Base-by-base conservation (phyloP, 2,113 vertebrate genomes). In the Epinephelus moara region DNA sequence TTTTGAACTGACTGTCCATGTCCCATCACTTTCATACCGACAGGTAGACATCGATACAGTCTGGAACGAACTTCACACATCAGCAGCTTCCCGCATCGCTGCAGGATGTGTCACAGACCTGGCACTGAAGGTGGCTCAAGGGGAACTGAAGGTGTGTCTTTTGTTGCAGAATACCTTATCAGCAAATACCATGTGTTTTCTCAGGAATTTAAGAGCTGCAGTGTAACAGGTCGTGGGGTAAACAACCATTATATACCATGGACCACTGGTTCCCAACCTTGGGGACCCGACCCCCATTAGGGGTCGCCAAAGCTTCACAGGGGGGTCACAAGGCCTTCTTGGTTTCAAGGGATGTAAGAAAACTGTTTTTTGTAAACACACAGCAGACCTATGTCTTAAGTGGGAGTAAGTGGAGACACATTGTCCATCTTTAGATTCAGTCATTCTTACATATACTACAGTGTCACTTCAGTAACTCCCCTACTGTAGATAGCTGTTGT, bases 21-120 rank as follows among this genome's bases (percentile, higher is more conserved):
- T 88, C 18, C 79, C n/a, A 4, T 49, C 7, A 0, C 64, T 75
- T 30, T 75, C 76, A 63, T 57, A 62, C 75, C 49, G 33, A 78
- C 96, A 99, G 98, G 97, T 98, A 76, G 98, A 99, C 80, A 96
- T 96, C 0, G 98, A 99, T 84, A 99, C 98, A 60, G 92, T 98
- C 91, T 99, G 98, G 98, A 99, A 98, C 0, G 98, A 99, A 82
- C 94, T 96, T 75, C 97, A 99, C 86, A 98, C 98, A 7, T 96
- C 98, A 72, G 96, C 96, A 0, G 98, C 97, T 0, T 97, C 98
- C 0, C 97, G 97, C 6, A 95, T 96, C 88, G 98, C 98, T 0
- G 96, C 95, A 0, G 97, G 97, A 76, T 97, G 97, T 0, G 97
- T 99, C 83, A 97, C 96, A 0, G 97, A 99, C 80, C 93, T 99